These are phyloP conservation scores for Boulengeromyrus knoepffleri DNA, from an alignment of 2,113 vertebrate species.

Conservation along the genomic window DNA sequence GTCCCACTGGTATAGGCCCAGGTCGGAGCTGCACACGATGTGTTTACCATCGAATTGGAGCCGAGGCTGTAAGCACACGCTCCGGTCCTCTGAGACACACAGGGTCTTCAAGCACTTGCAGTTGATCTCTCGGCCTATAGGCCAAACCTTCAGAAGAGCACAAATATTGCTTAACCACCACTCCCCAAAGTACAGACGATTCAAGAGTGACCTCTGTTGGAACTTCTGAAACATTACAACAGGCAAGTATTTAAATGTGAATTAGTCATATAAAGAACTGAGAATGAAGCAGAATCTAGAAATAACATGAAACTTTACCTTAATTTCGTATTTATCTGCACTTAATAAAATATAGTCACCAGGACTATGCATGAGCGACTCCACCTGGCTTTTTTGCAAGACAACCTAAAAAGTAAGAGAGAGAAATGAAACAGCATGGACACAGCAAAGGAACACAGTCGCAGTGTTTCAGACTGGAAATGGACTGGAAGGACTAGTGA, in stretches of 20 bases:
- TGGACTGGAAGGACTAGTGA: neutral
- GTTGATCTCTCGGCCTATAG: slow-evolving; percentile 94
- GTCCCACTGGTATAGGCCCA: slow-evolving; percentile 96
- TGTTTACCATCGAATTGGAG: slow-evolving; percentile 93
- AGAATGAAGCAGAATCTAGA: neutral
- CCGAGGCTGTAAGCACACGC: slow-evolving; percentile 88
- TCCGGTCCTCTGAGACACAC: slow-evolving; percentile 88
- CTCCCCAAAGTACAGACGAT: neutral
- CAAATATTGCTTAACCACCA: neutral
- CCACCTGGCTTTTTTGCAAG: slow-evolving; percentile 88
- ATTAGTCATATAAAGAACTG: neutral
- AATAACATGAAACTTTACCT: slow-evolving; percentile 61
- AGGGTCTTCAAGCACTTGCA: slow-evolving; percentile 92
- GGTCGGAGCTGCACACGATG: slow-evolving; percentile 91
- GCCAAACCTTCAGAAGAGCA: slow-evolving; percentile 80
- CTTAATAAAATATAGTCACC: slow-evolving; percentile 93
- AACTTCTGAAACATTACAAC: neutral
- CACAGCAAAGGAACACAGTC: neutral
- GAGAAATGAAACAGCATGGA: neutral
- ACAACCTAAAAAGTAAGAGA: slow-evolving; percentile 67
- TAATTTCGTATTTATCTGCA: slow-evolving; percentile 97
- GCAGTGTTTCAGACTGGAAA: neutral
- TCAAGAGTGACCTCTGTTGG: neutral
- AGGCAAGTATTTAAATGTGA: neutral
- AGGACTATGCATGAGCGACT: slow-evolving; percentile 90